Base-by-base conservation (phyloP, 1,140 invertebrate species). In the Cephus cinctus region DNA sequence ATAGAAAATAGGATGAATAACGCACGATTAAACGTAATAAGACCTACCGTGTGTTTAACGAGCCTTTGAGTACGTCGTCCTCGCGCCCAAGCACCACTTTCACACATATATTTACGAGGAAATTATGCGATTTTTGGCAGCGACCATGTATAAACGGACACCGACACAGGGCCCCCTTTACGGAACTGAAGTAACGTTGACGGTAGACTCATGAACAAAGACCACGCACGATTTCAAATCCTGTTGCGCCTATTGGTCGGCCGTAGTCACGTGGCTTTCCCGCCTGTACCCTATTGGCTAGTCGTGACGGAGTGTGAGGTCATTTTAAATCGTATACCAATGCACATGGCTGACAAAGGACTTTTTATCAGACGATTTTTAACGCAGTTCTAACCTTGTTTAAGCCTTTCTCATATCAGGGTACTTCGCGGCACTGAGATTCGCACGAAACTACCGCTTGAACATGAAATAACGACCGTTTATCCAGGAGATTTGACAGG, bases 151-250 rank as follows among this genome's bases (percentile, higher is more conserved):
- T 59, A 66, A 65, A 67, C 68, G 65, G 53, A 72, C 71, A 74
- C 72, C 67, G 65, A 74, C 69, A 72, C 70, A 70, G 54, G 70
- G 66, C 63, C 72, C 69, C 69, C 71, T 71, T 74, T 65, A 67
- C 70, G 69, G 63, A 74, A 76, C 72, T 76, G 73, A 75, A 62
- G 66, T 53, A 73, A 73, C 63, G 68, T 70, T 66, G 69, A 66
- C 61, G 63, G 63, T 56, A 52, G 56, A 63, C 60, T 70, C 59
- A 59, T 69, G 70, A 73, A 76, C 73, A 76, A 75, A 76, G 72
- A 73, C 67, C 69, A 75, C 69, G 72, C 69, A 75, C 71, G 67
- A 75, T 76, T 76, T 76, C 71, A 76, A 76, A 76, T 76, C 65
- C 61, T 48, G 40, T 39, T 14, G 11, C 41, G 20, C 2, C 15